Base-by-base conservation (phyloP, 2,113 vertebrate species). In the Ellobius talpinus region DNA sequence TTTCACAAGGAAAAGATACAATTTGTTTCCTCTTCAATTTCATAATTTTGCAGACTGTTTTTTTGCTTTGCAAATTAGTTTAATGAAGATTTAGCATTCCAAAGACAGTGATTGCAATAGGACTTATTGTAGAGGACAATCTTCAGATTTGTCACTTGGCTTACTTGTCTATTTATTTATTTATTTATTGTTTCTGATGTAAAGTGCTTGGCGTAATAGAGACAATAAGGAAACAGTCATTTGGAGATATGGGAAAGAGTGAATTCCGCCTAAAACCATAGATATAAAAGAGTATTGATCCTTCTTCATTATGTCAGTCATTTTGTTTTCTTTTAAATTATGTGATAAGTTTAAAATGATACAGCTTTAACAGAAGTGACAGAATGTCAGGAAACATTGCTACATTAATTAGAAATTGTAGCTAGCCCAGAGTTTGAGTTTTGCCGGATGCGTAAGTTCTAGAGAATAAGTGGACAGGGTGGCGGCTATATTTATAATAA, bases 21-120 rank as follows among this genome's bases (percentile, higher is more conserved):
- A 90, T 85, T 29, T 45, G 42, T 92, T 94, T 94, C 19, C 21
- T 52, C 52, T 93, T 91, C 77, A n/a, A n/a, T 84, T 78, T 45
- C 14, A 12, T 85, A 50, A 73, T 72, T 74, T 82, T 61, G 55
- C 11, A 90, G 24, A 68, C 3, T 70, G 0, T 72, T 47, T 63
- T 63, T 58, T 17, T 85, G 23, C 45, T 45, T 29, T 61, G 3
- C 63, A 26, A 5, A 66, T 87, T 84, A 91, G 8, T n/a, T 42
- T 78, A 96, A 88, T 77, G 92, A 97, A 89, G 90, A 92, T 45
- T 95, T 74, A 89, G 61, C 79, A 55, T 94, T 95, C 95, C 50
- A 77, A 61, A 95, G 88, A 72, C 52, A 63, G 36, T 16, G 7
- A 50, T 29, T 94, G 45, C 45, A 81, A 82, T 50, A 52, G 26